Evolutionary conservation across 2,113 vertebrate species (phyloP).

Genomic region (Myotis lucifugus): DNA sequence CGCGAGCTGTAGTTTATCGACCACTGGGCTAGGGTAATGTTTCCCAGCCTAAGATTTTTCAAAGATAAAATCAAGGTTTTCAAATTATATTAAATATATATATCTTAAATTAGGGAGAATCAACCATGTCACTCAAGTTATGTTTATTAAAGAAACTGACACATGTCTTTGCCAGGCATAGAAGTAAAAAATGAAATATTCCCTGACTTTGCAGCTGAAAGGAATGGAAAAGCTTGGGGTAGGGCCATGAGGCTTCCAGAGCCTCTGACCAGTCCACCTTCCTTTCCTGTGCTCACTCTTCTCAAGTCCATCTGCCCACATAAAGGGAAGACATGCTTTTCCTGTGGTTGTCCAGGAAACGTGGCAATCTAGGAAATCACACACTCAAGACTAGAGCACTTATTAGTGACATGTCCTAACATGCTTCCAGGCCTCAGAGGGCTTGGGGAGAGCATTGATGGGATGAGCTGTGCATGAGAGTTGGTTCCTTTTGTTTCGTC

Average conservation of each 20-base stretch:
- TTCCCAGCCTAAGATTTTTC: not conserved
- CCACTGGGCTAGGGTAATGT: no score
- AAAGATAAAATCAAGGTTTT: not conserved
- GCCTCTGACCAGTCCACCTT: no score
- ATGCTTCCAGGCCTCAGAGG: not conserved
- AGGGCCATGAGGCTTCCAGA: not conserved
- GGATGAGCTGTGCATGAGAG: not conserved
- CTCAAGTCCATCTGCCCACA: not conserved
- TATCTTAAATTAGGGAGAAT: not conserved
- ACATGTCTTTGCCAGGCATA: not conserved
- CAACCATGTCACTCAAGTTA: not conserved
- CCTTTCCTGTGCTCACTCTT: not conserved
- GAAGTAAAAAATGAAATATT: not conserved
- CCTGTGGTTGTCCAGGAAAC: not conserved
- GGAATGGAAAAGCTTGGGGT: not conserved
- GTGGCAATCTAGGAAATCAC: not conserved
- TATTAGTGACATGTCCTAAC: fast-evolving
- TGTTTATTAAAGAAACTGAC: not conserved
- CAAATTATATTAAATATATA: not conserved
- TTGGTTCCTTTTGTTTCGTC: not conserved
- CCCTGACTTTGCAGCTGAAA: not conserved
- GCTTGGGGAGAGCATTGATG: fast-evolving
- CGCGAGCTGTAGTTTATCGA: fast-evolving
- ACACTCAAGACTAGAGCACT: fast-evolving
- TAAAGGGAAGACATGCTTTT: not conserved